Base-by-base conservation (phyloP, 2,888 invertebrate species). In the Crepidodera aurea region DNA sequence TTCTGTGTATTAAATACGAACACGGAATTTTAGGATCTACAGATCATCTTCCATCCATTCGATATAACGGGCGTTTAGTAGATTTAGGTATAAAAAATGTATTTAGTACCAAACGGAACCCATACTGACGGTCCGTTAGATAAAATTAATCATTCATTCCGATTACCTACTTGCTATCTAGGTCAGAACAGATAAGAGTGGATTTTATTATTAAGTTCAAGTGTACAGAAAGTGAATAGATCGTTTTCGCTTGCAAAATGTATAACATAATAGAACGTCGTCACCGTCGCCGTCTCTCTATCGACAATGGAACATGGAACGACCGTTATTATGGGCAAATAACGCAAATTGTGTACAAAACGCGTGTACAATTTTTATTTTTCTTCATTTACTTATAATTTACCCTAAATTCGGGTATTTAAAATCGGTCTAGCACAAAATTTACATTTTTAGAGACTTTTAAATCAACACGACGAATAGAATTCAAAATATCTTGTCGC, bases 141-240 rank as follows among this genome's bases (percentile, higher is more conserved):
- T 25, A 27, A 54, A 54, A 34, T 58, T 58, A 56, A 56, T 55
- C 58, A 29, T 34, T 40, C 48, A 61, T 65, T 65, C 61, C 46
- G 46, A 61, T 62, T 65, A 62, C 65, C 65, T 62, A 65, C 58
- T 62, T 65, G 61, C 46, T 42, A 60, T 60, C 60, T 55, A 27
- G 60, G 60, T 55, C 60, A 61, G 55, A 61, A 61, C 55, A 61
- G 60, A 61, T 61, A 61, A 55, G 51, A 61, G 50, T 44, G 50
- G 12, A 46, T 55, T 48, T 46, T 60, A 60, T 53, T 60, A 60
- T 53, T 54, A 50, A 62, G 58, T 62, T 62, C 62, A 62, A 62
- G 62, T 62, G 57, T 62, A 62, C 53, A 22, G 62, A 62, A 62
- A 62, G 62, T 56, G 62, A 62, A 62, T 62, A 53, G 32, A 7